Conservation (phyloP, 2,113 vertebrate genomes). For the Seriola dumerili region DNA sequence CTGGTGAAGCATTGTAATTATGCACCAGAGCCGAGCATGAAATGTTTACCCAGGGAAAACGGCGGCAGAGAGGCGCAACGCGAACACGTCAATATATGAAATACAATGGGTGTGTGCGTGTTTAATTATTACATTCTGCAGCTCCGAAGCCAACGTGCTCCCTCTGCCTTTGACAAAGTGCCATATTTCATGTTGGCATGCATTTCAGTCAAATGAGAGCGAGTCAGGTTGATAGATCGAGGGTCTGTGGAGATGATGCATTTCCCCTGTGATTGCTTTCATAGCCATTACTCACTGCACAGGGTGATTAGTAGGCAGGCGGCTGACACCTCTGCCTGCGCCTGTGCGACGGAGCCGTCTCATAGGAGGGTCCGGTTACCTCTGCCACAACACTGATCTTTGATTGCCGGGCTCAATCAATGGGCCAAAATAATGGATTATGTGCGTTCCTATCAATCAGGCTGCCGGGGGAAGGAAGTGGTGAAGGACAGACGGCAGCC, state of each 20-base stretch:
- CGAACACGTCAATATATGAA: conserved; percentile 64
- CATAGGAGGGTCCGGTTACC: conserved; percentile 67
- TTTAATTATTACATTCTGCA: conserved; percentile 77
- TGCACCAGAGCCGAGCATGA: conserved; percentile 49
- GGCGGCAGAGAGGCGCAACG: conserved; percentile 43
- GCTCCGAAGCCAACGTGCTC: conserved; percentile 40
- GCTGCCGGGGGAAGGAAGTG: conserved; percentile 10
- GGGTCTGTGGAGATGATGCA: conserved; percentile 77
- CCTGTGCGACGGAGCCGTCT: conserved; percentile 54
- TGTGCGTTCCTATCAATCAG: conserved; percentile 65
- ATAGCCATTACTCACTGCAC: conserved; percentile 76
- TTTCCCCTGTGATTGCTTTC: conserved; percentile 79
- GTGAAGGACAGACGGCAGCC: conserved; percentile 43
- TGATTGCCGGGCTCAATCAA: conserved; percentile 68
- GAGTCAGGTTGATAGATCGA: conserved; percentile 74
- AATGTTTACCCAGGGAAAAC: conserved; percentile 56
- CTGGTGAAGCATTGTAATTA: conserved; percentile 68
- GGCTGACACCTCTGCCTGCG: conserved; percentile 66
- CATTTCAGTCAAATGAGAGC: conserved; percentile 79
- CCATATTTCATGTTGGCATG: conserved; percentile 76
- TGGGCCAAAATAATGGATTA: conserved; percentile 72
- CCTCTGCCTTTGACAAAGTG: conserved; percentile 68
- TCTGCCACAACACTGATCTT: conserved; percentile 58
- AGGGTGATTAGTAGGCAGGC: conserved; percentile 74
- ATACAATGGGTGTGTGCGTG: conserved; percentile 55